Conservation (phyloP, 2,797 vertebrate genomes). For the Coregonus suidteri region DNA sequence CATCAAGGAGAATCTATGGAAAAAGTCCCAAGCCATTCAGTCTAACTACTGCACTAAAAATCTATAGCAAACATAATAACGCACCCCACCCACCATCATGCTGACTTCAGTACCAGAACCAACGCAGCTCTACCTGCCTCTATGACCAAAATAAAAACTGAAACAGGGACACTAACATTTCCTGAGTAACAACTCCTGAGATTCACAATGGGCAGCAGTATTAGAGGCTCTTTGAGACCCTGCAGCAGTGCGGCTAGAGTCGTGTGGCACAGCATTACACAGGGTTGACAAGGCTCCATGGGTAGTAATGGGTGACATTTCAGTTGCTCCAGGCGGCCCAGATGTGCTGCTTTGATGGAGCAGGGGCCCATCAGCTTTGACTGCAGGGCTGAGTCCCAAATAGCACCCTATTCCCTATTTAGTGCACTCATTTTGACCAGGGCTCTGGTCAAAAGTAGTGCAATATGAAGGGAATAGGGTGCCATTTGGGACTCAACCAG, state of each 20-base stretch:
- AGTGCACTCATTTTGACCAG: neutral
- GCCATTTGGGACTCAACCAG: constrained; percentile 7
- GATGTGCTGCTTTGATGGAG: constrained; percentile 65
- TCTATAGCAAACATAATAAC: neutral
- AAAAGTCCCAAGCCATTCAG: neutral
- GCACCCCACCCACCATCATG: neutral
- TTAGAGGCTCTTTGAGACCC: constrained; percentile 32
- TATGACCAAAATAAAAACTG: neutral
- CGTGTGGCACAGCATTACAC: constrained; percentile 45
- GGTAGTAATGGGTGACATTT: constrained; percentile 68
- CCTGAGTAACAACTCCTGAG: neutral
- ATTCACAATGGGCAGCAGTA: neutral
- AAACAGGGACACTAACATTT: neutral
- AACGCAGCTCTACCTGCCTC: neutral
- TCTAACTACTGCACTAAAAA: neutral
- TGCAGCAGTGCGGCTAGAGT: constrained; percentile 34
- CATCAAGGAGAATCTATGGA: neutral
- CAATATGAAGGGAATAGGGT: too few relatives aligned
- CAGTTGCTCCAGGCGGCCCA: constrained; percentile 66
- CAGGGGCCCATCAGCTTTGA: constrained; percentile 63
- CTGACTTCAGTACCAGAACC: neutral
- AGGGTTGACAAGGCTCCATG: constrained; percentile 39
- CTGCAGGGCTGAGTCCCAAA: constrained; percentile 32
- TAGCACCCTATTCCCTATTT: neutral
- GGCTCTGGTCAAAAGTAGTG: neutral